Conservation (phyloP, 1,140 invertebrate genomes). For the Drosophila pallidifrons region DNA sequence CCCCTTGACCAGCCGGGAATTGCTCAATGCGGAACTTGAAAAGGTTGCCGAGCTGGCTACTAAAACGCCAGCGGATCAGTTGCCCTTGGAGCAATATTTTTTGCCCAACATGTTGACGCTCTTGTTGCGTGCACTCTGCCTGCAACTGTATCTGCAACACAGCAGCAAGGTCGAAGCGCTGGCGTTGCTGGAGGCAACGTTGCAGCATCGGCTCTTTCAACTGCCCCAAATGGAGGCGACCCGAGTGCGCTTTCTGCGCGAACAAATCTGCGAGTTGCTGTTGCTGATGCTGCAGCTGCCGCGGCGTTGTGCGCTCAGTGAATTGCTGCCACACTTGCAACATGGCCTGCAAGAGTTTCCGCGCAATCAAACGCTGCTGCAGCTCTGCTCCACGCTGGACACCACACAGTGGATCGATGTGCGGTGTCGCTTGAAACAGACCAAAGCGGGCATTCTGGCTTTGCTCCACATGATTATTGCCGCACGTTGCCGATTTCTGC, state of each 20-base stretch:
- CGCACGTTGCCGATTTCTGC: slow-evolving; percentile 53
- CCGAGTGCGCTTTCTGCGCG: slow-evolving; percentile 76
- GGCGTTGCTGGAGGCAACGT: slow-evolving; percentile 35
- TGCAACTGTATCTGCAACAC: slow-evolving; percentile 64
- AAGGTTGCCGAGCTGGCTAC: background rate
- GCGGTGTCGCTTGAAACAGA: slow-evolving; percentile 46
- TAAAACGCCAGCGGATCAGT: background rate
- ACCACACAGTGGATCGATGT: slow-evolving; percentile 63
- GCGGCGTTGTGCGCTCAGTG: slow-evolving; percentile 17
- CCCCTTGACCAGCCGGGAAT: slow-evolving; percentile 11
- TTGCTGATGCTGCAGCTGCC: slow-evolving; percentile 84
- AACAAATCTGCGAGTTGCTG: slow-evolving; percentile 85
- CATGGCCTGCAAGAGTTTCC: slow-evolving; percentile 86
- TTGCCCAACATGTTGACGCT: slow-evolving; percentile 34
- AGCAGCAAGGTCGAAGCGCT: slow-evolving; percentile 56
- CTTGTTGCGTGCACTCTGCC: slow-evolving; percentile 21
- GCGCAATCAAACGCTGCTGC: slow-evolving; percentile 87
- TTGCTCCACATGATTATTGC: slow-evolving; percentile 65
- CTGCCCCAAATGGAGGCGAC: background rate
- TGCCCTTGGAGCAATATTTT: slow-evolving; percentile 63
- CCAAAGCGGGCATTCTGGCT: slow-evolving; percentile 59
- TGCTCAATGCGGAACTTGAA: too few relatives aligned
- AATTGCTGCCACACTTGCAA: slow-evolving; percentile 73
- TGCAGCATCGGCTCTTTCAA: background rate
- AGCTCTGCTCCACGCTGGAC: slow-evolving; percentile 42